A percentile compares a stretch with the other conserved stretches of the same genome.
These are phyloP conservation scores for Melanotaenia maccullochi DNA, from an alignment of 2,797 vertebrate genomes.

Conservation along the genomic window DNA sequence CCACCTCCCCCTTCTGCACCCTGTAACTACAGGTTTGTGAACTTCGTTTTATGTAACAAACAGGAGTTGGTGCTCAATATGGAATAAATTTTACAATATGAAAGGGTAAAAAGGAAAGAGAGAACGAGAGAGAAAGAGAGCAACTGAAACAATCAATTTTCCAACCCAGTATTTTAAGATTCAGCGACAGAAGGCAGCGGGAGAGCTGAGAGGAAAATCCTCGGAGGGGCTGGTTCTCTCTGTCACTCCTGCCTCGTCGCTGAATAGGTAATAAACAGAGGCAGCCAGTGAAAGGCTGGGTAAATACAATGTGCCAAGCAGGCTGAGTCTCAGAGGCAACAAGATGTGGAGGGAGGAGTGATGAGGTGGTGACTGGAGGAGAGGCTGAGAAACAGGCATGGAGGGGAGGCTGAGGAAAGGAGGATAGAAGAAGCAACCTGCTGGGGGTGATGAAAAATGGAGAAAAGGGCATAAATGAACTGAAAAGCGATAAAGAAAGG, in stretches of 20 bases:
- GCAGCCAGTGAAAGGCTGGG: constrained; percentile 47
- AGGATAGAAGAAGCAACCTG: constrained; percentile 14
- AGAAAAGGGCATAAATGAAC: neutral
- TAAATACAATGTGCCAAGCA: constrained; percentile 58
- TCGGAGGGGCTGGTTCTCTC: constrained; percentile 32
- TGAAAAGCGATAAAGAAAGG: neutral
- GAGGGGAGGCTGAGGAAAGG: neutral
- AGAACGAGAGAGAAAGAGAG: neutral
- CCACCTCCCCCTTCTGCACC: neutral
- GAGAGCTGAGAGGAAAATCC: constrained; percentile 35
- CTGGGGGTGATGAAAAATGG: constrained; percentile 11
- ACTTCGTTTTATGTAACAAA: constrained; percentile 30
- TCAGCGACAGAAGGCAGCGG: constrained; percentile 37
- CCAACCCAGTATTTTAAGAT: constrained; percentile 41
- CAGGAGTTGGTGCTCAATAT: constrained; percentile 8
- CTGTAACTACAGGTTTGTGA: constrained; percentile 33
- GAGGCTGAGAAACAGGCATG: neutral
- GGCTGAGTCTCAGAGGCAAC: constrained; percentile 38
- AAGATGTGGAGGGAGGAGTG: constrained; percentile 9
- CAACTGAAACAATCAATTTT: constrained; percentile 45
- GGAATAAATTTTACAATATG: constrained; percentile 38
- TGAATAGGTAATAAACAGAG: constrained; percentile 60
- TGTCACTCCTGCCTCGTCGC: constrained; percentile 34
- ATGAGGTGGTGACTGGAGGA: constrained; percentile 22
- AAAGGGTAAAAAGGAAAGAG: constrained; percentile 4